Percentiles rank a stretch among this genome's conserved stretches.
Evolutionary conservation across 2,113 vertebrate genomes (phyloP).

Genomic region (Falcunculus frontatus): DNA sequence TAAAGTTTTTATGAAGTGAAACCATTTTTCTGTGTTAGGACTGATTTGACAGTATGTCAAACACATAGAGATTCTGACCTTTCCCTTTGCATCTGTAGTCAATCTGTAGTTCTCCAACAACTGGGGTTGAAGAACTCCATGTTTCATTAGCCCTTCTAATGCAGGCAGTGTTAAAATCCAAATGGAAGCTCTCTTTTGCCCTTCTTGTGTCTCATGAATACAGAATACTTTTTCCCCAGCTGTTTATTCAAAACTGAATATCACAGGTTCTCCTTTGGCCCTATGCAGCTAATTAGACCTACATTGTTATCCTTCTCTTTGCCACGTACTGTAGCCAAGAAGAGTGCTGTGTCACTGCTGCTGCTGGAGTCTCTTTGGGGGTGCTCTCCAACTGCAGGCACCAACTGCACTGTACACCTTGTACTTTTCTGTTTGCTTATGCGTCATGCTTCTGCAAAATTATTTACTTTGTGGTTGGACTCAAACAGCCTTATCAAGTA

Average conservation of each 20-base stretch:
- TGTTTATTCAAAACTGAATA: not conserved
- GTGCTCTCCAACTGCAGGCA: conserved; percentile 6
- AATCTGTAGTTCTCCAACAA: not conserved
- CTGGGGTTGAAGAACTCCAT: not conserved
- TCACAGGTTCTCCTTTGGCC: not conserved
- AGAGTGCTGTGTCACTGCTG: conserved; percentile 15
- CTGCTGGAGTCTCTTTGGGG: not conserved
- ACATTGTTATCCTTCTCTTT: not conserved
- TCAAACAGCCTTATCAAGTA: not conserved
- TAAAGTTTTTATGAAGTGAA: not conserved
- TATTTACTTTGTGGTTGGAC: not conserved
- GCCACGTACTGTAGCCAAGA: not conserved
- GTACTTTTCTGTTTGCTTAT: conserved; percentile 25
- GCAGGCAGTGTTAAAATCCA: not conserved
- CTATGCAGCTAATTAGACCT: not conserved
- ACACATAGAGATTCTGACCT: not conserved
- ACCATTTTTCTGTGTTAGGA: not conserved
- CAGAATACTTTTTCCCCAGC: not conserved
- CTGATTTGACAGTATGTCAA: not conserved
- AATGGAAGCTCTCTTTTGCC: not conserved
- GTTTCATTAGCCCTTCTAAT: not conserved
- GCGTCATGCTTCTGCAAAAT: conserved; percentile 3
- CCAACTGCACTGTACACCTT: not conserved
- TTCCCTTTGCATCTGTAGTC: not conserved
- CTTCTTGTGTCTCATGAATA: not conserved